phyloP scores from a whole-genome alignment of 2,888 invertebrate genomes.

The Volucella zonaria region DNA sequence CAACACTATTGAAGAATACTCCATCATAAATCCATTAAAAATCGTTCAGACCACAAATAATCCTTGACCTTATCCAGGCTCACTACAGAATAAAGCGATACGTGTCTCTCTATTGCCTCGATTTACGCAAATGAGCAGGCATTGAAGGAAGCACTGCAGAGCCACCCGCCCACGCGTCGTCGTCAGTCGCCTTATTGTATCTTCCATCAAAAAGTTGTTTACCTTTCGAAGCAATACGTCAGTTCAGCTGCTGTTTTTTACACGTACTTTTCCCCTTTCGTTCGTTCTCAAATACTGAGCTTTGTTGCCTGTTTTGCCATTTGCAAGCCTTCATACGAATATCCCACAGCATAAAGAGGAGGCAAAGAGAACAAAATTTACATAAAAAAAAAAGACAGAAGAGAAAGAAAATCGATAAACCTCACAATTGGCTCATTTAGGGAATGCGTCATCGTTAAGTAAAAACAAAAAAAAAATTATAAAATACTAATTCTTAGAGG shows the following conservation, averaged over 20 bases:
- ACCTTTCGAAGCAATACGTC: slow-evolving; percentile 33
- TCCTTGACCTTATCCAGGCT: slow-evolving; percentile 55
- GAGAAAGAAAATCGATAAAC: slow-evolving; percentile 62
- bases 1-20: slow-evolving; percentile 14
- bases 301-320: slow-evolving; percentile 17
- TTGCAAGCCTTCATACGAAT: slow-evolving; percentile 5
- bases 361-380: slow-evolving; percentile 33
- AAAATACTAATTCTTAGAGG: neutral
- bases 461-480: slow-evolving; percentile 1
- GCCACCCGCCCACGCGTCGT: slow-evolving; percentile 31
- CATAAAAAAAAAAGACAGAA: slow-evolving; percentile 44
- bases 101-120: slow-evolving; percentile 14
- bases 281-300: no score
- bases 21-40: slow-evolving; percentile 44
- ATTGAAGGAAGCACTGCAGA: slow-evolving; percentile 37
- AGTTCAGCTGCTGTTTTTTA: slow-evolving; percentile 23
- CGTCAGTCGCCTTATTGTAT: neutral
- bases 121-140: slow-evolving; percentile 52
- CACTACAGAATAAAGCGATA: slow-evolving; percentile 14
- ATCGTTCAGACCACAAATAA: slow-evolving; percentile 16
- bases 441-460: slow-evolving; percentile 56
- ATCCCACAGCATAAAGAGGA: slow-evolving; percentile 8
- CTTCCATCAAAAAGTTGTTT: slow-evolving; percentile 54
- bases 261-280: no score
- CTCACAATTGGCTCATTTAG: slow-evolving; percentile 62